These are phyloP conservation scores for Mustela lutreola DNA, from an alignment of 2,113 vertebrate genomes.

Conservation along the genomic window DNA sequence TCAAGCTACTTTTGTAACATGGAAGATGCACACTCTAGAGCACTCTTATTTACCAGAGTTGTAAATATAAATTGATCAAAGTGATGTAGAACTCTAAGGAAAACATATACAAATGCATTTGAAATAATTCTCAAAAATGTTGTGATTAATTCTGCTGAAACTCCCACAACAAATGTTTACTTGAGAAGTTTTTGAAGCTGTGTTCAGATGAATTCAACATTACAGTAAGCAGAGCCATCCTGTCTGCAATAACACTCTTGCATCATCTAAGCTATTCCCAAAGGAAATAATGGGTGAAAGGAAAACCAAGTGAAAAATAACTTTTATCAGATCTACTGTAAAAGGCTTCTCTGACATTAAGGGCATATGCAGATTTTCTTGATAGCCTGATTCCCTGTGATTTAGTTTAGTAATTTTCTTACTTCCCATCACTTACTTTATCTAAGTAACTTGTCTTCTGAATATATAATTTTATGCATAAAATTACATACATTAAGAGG, in stretches of 20 bases:
- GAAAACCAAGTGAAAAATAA: constrained; percentile 67
- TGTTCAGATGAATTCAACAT: constrained; percentile 78
- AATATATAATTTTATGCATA: constrained; percentile 19
- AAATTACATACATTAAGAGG: constrained; percentile 36
- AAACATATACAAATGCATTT: constrained; percentile 65
- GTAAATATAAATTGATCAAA: constrained; percentile 28
- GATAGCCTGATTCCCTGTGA: constrained; percentile 39
- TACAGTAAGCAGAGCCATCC: constrained; percentile 79
- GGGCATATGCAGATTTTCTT: constrained; percentile 65
- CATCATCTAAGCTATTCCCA: constrained; percentile 72
- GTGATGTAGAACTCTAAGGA: constrained; percentile 51
- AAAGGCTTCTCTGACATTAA: constrained; percentile 72
- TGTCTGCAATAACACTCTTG: constrained; percentile 73
- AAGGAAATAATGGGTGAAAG: constrained; percentile 72
- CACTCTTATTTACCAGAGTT: not conserved
- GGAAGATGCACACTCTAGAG: not conserved
- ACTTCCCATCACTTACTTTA: constrained; percentile 57
- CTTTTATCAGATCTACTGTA: constrained; percentile 71
- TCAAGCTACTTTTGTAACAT: not conserved
- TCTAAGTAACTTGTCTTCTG: constrained; percentile 52
- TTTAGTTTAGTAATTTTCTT: constrained; percentile 59
- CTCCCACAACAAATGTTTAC: constrained; percentile 49
- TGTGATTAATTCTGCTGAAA: not conserved
- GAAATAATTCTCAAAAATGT: constrained; percentile 47
- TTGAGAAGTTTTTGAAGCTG: constrained; percentile 76